A percentile compares a stretch with the other conserved stretches of the same genome.
Conservation (phyloP, 2,113 vertebrate genomes). For the Poeciliopsis turrubarensis region DNA sequence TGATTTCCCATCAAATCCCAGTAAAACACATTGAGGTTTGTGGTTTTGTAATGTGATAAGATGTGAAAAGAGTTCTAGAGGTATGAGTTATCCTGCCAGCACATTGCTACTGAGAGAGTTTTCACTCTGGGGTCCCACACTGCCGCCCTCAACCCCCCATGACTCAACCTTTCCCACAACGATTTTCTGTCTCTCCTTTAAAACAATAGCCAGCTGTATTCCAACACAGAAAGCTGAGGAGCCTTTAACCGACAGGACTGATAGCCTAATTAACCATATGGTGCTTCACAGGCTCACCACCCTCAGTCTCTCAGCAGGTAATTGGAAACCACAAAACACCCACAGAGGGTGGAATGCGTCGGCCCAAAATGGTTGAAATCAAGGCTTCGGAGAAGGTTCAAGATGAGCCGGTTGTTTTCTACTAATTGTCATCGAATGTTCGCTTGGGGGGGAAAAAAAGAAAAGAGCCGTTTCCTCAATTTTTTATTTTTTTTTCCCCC, state of each 20-base stretch:
- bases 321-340: slow-evolving; percentile 59
- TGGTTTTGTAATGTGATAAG: neutral
- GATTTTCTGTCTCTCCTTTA: slow-evolving; percentile 29
- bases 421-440: slow-evolving; percentile 6
- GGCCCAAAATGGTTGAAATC: slow-evolving; percentile 46
- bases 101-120: slow-evolving; percentile 25
- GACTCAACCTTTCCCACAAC: slow-evolving; percentile 69
- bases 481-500: neutral
- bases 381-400: slow-evolving; percentile 36
- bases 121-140: slow-evolving; percentile 39
- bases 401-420: slow-evolving; percentile 18
- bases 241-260: slow-evolving; percentile 30
- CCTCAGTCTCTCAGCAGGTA: slow-evolving; percentile 48
- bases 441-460: neutral
- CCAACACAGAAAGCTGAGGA: slow-evolving; percentile 22
- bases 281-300: slow-evolving; percentile 38
- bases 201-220: slow-evolving; percentile 74
- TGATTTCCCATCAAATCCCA: too few relatives aligned
- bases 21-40: neutral
- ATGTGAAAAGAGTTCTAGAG: neutral
- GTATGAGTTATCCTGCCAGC: neutral
- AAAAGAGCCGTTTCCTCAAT: neutral
- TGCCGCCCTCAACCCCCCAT: slow-evolving; percentile 24
- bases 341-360: slow-evolving; percentile 46
- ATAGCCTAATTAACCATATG: slow-evolving; percentile 59